Conservation (phyloP, 2,797 vertebrate species). For the Saguinus oedipus region DNA sequence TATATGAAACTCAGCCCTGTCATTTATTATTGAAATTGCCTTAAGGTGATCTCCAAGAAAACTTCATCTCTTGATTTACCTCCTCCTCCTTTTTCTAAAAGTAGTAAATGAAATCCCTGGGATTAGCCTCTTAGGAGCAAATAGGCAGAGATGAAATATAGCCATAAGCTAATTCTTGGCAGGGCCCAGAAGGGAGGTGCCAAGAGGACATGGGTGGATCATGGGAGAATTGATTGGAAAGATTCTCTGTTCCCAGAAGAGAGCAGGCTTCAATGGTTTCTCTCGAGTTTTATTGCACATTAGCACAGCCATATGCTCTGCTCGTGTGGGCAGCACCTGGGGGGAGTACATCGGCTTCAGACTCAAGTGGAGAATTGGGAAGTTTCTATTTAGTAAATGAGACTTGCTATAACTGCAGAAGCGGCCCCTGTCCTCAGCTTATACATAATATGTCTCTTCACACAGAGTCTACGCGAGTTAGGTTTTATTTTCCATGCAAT, state of each 20-base stretch:
- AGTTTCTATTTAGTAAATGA: constrained; percentile 58
- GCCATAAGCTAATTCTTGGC: constrained; percentile 83
- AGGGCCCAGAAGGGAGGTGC: constrained; percentile 78
- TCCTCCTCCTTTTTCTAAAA: constrained; percentile 66
- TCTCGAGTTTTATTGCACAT: constrained; percentile 59
- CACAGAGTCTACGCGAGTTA: neutral
- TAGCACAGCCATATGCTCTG: constrained; percentile 67
- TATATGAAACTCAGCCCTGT: constrained; percentile 72
- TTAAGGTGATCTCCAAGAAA: constrained; percentile 79
- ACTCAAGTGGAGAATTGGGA: constrained; percentile 30
- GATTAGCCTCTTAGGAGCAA: constrained; percentile 79
- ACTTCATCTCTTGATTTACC: constrained; percentile 77
- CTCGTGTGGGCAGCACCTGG: constrained; percentile 37
- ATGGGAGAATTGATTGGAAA: constrained; percentile 58
- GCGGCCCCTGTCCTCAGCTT: neutral
- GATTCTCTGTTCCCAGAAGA: constrained; percentile 62
- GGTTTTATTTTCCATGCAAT: neutral
- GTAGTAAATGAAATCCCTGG: constrained; percentile 83
- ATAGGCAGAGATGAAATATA: constrained; percentile 83
- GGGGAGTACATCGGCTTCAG: neutral
- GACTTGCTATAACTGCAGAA: neutral
- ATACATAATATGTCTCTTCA: neutral
- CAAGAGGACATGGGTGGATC: constrained; percentile 48
- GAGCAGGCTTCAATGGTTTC: constrained; percentile 49
- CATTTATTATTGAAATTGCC: constrained; percentile 84